Conservation (phyloP, 2,888 invertebrate species). For the Caenorhabditis sinica region DNA sequence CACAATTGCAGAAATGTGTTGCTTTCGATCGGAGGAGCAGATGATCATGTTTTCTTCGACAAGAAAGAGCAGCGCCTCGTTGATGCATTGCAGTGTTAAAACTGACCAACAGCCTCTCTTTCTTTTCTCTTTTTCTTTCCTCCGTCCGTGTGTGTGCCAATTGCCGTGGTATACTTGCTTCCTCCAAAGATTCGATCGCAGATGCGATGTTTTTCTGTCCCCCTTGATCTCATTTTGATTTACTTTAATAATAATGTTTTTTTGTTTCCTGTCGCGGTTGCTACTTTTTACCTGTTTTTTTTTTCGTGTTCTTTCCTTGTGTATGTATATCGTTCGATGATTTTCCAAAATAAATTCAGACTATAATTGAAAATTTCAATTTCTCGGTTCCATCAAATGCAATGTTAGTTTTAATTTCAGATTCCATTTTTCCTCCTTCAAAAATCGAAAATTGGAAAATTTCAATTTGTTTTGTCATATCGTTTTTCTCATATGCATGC, state of each 20-base stretch:
- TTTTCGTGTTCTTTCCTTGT: background rate
- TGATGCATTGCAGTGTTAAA: slow-evolving; percentile 61
- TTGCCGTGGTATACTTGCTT: slow-evolving; percentile 13
- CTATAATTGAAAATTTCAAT: no score
- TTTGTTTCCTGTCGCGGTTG: slow-evolving; percentile 8
- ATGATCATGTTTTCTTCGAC: slow-evolving; percentile 68
- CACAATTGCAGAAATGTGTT: slow-evolving; percentile 58
- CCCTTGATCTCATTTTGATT: slow-evolving; percentile 53
- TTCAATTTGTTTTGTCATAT: no score
- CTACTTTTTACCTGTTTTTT: slow-evolving; percentile 7
- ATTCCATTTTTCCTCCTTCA: no score
- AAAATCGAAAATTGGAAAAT: no score
- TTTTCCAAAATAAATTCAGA: slow-evolving; percentile 18
- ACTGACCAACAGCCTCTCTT: slow-evolving; percentile 13
- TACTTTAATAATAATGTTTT: slow-evolving; percentile 67
- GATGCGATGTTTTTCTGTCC: slow-evolving; percentile 31
- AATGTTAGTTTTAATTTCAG: no score
- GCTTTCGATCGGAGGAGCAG: slow-evolving; percentile 57
- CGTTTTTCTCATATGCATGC: no score
- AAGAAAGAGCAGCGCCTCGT: slow-evolving; percentile 57
- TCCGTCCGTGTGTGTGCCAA: slow-evolving; percentile 37
- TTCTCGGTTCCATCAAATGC: no score
- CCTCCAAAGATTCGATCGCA: slow-evolving; percentile 42
- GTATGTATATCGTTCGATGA: slow-evolving; percentile 48
- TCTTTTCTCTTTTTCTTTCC: background rate